Evolutionary conservation across 2,113 vertebrate species (phyloP).

Genomic region (Pandion haliaetus): DNA sequence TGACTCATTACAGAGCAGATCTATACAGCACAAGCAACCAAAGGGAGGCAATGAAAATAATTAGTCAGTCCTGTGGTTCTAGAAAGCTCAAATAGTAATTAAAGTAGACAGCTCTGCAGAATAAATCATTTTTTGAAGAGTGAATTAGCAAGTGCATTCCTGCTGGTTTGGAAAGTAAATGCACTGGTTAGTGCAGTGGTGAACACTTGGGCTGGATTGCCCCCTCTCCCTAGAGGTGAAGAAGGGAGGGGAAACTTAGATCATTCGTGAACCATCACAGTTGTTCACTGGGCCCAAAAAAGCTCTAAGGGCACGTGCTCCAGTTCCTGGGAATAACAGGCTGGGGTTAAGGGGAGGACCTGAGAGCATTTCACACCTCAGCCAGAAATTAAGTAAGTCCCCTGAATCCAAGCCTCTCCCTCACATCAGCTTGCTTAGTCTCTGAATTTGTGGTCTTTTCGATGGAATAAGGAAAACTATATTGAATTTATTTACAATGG

Average conservation of each 20-base stretch:
- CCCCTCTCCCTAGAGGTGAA: not conserved
- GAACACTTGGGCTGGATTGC: not conserved
- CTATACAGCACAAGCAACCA: slow-evolving; percentile 57
- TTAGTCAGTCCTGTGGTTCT: slow-evolving; percentile 61
- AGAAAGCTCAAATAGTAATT: slow-evolving; percentile 72
- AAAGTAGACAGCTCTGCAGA: slow-evolving; percentile 53
- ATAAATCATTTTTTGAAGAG: slow-evolving; percentile 3
- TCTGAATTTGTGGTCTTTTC: not conserved
- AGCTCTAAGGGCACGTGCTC: not conserved
- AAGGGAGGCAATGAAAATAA: slow-evolving; percentile 68
- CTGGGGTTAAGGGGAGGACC: not conserved
- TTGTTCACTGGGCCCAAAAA: not conserved
- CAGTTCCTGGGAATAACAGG: not conserved
- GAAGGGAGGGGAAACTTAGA: not conserved
- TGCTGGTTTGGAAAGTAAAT: slow-evolving; percentile 31
- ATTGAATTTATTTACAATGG: not conserved
- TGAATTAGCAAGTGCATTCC: slow-evolving; percentile 8
- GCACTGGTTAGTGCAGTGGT: not conserved
- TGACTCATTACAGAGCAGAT: slow-evolving; percentile 74
- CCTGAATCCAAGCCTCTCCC: not conserved
- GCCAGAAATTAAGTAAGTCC: not conserved
- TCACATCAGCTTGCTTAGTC: not conserved
- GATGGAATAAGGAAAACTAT: not conserved
- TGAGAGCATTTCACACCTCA: not conserved
- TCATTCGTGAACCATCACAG: not conserved